Percentiles rank a stretch among this genome's conserved stretches.
These are phyloP conservation scores for Atta cephalotes DNA, from an alignment of 1,140 invertebrate genomes.

Conservation along the genomic window DNA sequence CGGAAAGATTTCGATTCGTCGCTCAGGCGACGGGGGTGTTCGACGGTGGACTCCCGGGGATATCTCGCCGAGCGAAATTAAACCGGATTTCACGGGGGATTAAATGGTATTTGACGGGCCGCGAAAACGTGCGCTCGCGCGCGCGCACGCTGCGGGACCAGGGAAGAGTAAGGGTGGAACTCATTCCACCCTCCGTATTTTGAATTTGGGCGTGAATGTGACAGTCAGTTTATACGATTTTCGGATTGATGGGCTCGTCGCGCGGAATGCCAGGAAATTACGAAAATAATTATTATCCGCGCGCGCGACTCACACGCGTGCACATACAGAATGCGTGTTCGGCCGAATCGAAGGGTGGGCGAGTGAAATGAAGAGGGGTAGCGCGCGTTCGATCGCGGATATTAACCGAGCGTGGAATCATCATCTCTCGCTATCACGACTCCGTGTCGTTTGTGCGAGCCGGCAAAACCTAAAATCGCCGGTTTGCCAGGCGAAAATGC, in stretches of 20 bases:
- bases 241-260: constrained; percentile 81
- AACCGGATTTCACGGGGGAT: constrained; percentile 81
- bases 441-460: constrained; percentile 55
- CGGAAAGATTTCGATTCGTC: constrained; percentile 65
- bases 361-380: not conserved
- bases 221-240: constrained; percentile 84
- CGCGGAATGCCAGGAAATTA: constrained; percentile 83
- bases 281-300: constrained; percentile 84
- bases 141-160: not conserved
- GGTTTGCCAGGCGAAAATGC: constrained; percentile 65
- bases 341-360: constrained; percentile 2
- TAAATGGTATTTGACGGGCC: constrained; percentile 77
- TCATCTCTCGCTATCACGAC: constrained; percentile 48
- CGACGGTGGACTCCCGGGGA: constrained; percentile 62
- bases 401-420: constrained; percentile 74
- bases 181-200: constrained; percentile 68
- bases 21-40: constrained; percentile 23
- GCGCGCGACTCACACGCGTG: constrained; percentile 17
- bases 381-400: constrained; percentile 67
- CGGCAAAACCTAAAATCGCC: constrained; percentile 67
- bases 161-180: not conserved
- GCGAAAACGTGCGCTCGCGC: constrained; percentile 51
- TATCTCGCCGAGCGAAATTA: constrained; percentile 76
- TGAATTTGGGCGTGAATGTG: constrained; percentile 81
- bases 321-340: not conserved